These are phyloP conservation scores for Ceriagrion tenellum DNA, from an alignment of 2,888 invertebrate species.

Conservation along the genomic window DNA sequence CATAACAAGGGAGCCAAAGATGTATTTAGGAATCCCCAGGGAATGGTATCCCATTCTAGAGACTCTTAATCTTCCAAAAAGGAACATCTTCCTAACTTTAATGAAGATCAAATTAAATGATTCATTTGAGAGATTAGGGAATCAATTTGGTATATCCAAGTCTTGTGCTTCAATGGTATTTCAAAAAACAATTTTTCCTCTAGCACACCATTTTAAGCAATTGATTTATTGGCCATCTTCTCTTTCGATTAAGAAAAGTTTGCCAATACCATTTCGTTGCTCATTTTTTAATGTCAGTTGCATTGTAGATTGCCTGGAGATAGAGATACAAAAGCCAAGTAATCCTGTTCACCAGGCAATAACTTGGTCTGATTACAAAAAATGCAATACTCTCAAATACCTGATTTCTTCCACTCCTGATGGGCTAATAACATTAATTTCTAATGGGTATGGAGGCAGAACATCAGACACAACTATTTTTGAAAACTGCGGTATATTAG, in stretches of 20 bases:
- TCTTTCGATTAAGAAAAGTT: neutral
- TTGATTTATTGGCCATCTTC: slow-evolving; percentile 2
- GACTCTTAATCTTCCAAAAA: neutral
- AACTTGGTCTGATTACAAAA: slow-evolving; percentile 41
- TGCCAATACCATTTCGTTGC: neutral
- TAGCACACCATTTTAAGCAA: slow-evolving; percentile 2
- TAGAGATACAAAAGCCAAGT: slow-evolving; percentile 28
- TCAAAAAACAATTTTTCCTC: slow-evolving; percentile 18
- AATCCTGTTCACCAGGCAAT: neutral
- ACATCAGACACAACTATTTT: neutral
- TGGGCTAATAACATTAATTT: slow-evolving; percentile 3
- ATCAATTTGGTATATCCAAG: slow-evolving; percentile 11
- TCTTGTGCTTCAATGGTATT: neutral
- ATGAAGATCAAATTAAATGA: slow-evolving; percentile 18
- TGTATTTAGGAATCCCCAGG: slow-evolving; percentile 11
- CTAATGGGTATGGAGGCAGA: slow-evolving; percentile 40
- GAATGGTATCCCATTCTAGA: slow-evolving; percentile 18
- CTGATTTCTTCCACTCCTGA: slow-evolving; percentile 6
- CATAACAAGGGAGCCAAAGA: neutral
- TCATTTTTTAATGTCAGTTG: neutral
- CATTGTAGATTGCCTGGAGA: slow-evolving; percentile 34
- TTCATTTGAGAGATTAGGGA: slow-evolving; percentile 10
- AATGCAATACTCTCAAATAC: slow-evolving; percentile 25
- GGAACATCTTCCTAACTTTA: neutral
- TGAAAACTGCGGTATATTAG: neutral